Base-by-base conservation (phyloP, 2,113 vertebrate genomes). In the Ammodytes marinus region DNA sequence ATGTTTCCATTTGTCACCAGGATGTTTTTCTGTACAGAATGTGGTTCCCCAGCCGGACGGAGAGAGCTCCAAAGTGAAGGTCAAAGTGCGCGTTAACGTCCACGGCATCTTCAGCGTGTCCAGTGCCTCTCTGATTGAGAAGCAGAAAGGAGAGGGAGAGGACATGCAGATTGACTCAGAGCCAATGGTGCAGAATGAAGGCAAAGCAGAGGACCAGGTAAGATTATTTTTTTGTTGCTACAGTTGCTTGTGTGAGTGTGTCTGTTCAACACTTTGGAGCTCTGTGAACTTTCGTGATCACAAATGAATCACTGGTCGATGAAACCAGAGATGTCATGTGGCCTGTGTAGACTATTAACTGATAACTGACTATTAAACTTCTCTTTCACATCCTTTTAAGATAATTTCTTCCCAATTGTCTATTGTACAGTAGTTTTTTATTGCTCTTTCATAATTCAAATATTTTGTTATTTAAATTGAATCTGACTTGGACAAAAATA, bases 91-190 rank as follows among this genome's bases (percentile, higher is more conserved):
- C 0, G 95, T 99, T 65, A 98, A 98, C 6, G 92, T 98, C 70
- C 97, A 99, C 0, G 97, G 97, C 50, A 96, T 98, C 87, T 98
- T 99, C 94, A 97, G 96, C 0, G 97, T 99, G 88, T 97, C 97
- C 64, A 96, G 84, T 6, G 98, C 98, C 0, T 97, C 97, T 11
- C 79, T 98, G 69, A 96, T 99, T 12, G 98, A 99, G 87, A 99
- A 96, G 92, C 97, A 96, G 83, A 97, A 94, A 77, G 2, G 92
- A 3, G 96, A 96, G 61, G 94, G 15, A 3, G 97, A 98, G 54
- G 91, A 96, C 8, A 89, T 93, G 40, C 92, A 97, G 37, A 97
- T 97, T 94, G 97, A 99, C 73, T 96, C 95, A 0, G 97, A 98
- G 67, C 88, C 95, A 2, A 83, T 95, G 17, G 92, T 92, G 83